phyloP scores from a whole-genome alignment of 2,888 invertebrate genomes.

The Polyommatus icarus region DNA sequence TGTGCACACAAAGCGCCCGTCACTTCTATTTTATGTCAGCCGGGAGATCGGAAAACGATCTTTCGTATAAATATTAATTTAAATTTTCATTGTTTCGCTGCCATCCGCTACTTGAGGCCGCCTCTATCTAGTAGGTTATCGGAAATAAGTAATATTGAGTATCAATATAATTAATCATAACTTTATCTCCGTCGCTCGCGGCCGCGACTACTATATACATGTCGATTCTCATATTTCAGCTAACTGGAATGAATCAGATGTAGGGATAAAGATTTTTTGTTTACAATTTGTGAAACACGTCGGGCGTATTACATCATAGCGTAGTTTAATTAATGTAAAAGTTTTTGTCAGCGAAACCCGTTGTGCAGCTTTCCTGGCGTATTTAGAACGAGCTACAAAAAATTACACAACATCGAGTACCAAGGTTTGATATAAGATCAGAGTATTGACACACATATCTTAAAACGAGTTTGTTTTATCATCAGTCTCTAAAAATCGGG shows the following conservation, averaged over 20 bases:
- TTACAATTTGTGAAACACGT: conserved; percentile 18
- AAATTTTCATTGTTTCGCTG: conserved; percentile 1
- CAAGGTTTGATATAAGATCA: conserved; percentile 31
- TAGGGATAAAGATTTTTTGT: neutral
- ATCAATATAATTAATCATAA: conserved; percentile 10
- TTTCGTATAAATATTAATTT: conserved; percentile 5
- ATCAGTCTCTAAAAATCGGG: conserved; percentile 3
- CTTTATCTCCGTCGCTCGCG: neutral
- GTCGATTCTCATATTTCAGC: conserved; percentile 6
- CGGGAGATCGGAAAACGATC: conserved; percentile 29
- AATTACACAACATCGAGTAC: conserved; percentile 30
- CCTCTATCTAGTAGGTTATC: neutral
- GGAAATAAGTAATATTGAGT: neutral
- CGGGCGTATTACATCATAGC: conserved; percentile 11
- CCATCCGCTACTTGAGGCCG: neutral
- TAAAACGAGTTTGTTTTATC: conserved; percentile 24
- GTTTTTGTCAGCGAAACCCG: conserved; percentile 30
- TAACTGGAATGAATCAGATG: neutral
- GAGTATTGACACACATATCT: conserved; percentile 30
- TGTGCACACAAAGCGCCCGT: conserved; percentile 36
- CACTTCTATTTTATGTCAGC: conserved; percentile 35
- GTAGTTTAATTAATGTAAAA: conserved; percentile 29
- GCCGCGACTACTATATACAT: neutral
- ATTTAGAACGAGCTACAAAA: conserved; percentile 31
- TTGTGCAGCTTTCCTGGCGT: conserved; percentile 30